Evolutionary conservation across 2,113 vertebrate species (phyloP).

Genomic region (Bucco capensis): DNA sequence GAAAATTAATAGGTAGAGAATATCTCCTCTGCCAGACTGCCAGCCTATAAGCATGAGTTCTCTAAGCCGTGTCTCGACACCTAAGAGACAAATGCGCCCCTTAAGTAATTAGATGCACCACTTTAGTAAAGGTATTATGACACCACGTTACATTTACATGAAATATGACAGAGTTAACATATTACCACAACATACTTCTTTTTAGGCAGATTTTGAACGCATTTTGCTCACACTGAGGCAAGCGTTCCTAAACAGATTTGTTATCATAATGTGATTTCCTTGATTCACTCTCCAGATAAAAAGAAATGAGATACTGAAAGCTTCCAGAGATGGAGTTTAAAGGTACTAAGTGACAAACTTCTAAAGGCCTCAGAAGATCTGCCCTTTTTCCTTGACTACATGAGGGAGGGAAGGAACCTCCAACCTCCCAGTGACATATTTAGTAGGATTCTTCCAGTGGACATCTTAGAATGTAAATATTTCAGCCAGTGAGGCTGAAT

Average conservation of each 20-base stretch:
- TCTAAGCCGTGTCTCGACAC: not conserved
- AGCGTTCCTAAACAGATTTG: not conserved
- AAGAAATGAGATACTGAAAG: not conserved
- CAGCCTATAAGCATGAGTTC: not conserved
- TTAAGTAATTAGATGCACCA: not conserved
- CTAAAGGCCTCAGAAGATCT: not conserved
- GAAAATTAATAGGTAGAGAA: not conserved
- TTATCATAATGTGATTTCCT: not conserved
- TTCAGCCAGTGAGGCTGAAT: not conserved
- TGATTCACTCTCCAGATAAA: not conserved
- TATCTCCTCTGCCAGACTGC: not conserved
- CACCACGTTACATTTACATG: not conserved
- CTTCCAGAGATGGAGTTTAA: not conserved
- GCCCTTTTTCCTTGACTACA: not conserved
- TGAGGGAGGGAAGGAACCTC: rapidly evolving
- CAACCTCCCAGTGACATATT: not conserved
- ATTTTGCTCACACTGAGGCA: not conserved
- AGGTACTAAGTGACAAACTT: not conserved
- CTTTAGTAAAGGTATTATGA: not conserved
- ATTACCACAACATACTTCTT: not conserved
- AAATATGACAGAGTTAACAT: not conserved
- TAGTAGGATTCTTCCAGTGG: not conserved
- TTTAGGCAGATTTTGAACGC: not conserved
- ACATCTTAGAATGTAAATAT: not conserved
- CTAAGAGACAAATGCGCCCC: not conserved